A percentile compares a stretch with the other conserved stretches of the same genome.
Evolutionary conservation across 2,113 vertebrate genomes (phyloP).

Genomic region (Nannobrachium achirus): DNA sequence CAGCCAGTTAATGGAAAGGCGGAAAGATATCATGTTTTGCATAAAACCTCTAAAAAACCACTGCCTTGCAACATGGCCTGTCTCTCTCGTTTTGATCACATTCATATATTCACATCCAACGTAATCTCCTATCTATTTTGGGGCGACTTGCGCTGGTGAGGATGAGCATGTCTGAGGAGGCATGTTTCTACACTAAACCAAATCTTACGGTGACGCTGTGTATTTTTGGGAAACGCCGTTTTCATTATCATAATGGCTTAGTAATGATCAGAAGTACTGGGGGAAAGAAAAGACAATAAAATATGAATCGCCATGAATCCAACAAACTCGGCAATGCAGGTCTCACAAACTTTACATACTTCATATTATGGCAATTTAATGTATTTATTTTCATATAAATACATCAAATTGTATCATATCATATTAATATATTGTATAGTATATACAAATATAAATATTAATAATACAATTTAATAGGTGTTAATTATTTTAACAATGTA

Average conservation of each 20-base stretch:
- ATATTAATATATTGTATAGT: too few relatives aligned
- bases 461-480: too few relatives aligned
- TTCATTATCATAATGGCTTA: neutral
- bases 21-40: slow-evolving; percentile 77
- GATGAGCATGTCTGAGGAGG: slow-evolving; percentile 51
- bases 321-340: too few relatives aligned
- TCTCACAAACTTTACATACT: neutral
- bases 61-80: slow-evolving; percentile 57
- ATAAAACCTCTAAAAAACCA: slow-evolving; percentile 82
- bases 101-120: slow-evolving; percentile 66
- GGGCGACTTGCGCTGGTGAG: slow-evolving; percentile 43
- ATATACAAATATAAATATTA: too few relatives aligned
- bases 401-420: too few relatives aligned
- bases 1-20: slow-evolving; percentile 76
- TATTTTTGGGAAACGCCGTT: slow-evolving; percentile 30
- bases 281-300: neutral
- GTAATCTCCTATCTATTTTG: slow-evolving; percentile 79
- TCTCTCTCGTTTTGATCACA: slow-evolving; percentile 73
- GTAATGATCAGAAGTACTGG: neutral
- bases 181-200: slow-evolving; percentile 33
- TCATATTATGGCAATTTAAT: too few relatives aligned
- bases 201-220: slow-evolving; percentile 36
- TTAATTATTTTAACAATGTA: too few relatives aligned
- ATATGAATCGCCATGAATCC: neutral
- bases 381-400: too few relatives aligned